Conservation (phyloP, 2,888 invertebrate genomes). For the Aquatica leii region DNA sequence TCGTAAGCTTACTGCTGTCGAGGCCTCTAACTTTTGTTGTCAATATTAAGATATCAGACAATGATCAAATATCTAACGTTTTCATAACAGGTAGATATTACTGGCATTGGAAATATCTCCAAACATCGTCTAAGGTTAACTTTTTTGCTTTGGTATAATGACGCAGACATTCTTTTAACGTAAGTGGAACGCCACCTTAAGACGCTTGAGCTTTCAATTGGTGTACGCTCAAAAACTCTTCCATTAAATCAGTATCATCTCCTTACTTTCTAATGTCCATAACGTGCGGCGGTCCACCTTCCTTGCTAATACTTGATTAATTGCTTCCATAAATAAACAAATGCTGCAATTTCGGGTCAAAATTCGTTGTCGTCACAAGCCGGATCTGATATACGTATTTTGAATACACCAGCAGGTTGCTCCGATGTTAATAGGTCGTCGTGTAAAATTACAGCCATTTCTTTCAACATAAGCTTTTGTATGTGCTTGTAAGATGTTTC, state of each 20-base stretch:
- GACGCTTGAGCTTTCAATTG: conserved; percentile 63
- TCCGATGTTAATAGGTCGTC: conserved; percentile 81
- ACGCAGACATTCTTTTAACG: conserved; percentile 92
- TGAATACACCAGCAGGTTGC: conserved; percentile 75
- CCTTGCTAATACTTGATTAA: conserved; percentile 87
- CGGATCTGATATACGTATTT: conserved; percentile 78
- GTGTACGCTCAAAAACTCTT: conserved; percentile 81
- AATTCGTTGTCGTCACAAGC: conserved; percentile 71
- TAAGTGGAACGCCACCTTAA: conserved; percentile 71
- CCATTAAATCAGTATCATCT: conserved; percentile 74
- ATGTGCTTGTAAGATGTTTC: conserved; percentile 88
- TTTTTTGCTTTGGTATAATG: conserved; percentile 88
- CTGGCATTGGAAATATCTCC: conserved; percentile 96
- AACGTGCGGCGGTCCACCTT: conserved; percentile 82
- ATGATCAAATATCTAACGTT: conserved; percentile 91
- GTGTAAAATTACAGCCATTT: conserved; percentile 83
- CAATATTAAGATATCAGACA: conserved; percentile 88
- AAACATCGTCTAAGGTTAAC: conserved; percentile 90
- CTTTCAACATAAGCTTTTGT: conserved; percentile 87
- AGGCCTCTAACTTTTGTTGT: conserved; percentile 81
- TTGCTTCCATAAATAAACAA: conserved; percentile 90
- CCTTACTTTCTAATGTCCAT: conserved; percentile 75
- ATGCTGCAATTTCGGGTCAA: conserved; percentile 86
- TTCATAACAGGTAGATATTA: conserved; percentile 93
- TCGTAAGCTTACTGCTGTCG: conserved; percentile 84